Evolutionary conservation across 2,797 vertebrate species (phyloP).

Genomic region (Adrianichthys oophorus): DNA sequence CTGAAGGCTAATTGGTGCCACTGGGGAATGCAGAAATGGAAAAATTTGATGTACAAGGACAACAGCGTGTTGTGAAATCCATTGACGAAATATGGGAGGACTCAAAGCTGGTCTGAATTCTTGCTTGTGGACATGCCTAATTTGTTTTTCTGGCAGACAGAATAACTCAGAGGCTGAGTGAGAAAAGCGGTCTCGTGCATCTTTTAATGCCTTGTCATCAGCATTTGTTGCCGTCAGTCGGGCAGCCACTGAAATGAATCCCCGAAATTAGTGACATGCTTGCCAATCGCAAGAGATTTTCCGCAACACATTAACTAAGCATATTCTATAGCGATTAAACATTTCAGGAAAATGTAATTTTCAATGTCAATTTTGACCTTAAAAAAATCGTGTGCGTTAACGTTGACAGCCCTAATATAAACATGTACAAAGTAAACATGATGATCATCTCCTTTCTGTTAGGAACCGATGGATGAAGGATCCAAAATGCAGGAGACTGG

Average conservation of each 20-base stretch:
- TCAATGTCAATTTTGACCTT: no score
- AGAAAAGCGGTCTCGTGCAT: not conserved
- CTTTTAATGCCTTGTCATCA: not conserved
- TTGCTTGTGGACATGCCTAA: slow-evolving; percentile 1
- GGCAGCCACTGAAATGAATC: not conserved
- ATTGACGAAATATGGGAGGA: slow-evolving; percentile 39
- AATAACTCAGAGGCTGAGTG: not conserved
- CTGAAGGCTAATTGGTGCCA: slow-evolving; percentile 60
- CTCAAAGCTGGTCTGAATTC: slow-evolving; percentile 18
- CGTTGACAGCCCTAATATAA: no score
- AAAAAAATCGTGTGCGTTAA: no score
- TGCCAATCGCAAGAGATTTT: not conserved
- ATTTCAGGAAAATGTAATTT: no score
- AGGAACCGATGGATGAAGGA: no score
- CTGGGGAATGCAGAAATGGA: slow-evolving; percentile 44
- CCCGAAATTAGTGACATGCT: slow-evolving; percentile 8
- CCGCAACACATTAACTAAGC: no score
- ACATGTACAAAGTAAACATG: no score
- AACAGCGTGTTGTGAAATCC: slow-evolving; percentile 41
- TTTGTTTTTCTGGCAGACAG: not conserved
- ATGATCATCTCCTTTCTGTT: no score
- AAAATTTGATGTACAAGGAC: slow-evolving; percentile 55
- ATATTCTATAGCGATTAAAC: no score
- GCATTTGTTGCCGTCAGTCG: no score
- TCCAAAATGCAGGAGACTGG: no score